Conservation (phyloP, 1,140 invertebrate species). For the Drosophila pruinosa region DNA sequence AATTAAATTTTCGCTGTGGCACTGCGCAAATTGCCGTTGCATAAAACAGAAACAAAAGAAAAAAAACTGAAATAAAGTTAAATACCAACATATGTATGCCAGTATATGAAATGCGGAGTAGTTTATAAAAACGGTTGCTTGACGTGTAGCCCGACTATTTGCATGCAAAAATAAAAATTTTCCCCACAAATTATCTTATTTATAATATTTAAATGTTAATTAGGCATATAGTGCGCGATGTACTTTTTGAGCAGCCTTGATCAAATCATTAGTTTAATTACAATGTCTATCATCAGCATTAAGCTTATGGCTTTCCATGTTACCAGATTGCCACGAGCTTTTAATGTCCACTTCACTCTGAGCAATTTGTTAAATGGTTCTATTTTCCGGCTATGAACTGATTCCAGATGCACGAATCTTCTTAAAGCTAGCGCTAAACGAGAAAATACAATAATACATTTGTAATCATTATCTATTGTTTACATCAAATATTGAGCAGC, state of each 20-base stretch:
- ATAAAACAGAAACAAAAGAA: constrained; percentile 23
- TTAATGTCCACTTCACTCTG: constrained; percentile 53
- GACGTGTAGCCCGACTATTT: background rate
- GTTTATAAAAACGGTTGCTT: background rate
- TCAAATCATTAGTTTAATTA: constrained; percentile 3
- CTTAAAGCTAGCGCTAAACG: background rate
- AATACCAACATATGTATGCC: background rate
- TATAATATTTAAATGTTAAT: background rate
- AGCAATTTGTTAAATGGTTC: background rate
- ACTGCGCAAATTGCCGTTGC: constrained; percentile 54
- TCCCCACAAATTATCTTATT: background rate
- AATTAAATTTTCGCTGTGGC: constrained; percentile 61
- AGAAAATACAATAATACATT: constrained; percentile 53
- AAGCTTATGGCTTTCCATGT: constrained; percentile 57
- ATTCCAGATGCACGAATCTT: constrained; percentile 33
- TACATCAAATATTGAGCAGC: constrained; percentile 3
- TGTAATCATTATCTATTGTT: constrained; percentile 52
- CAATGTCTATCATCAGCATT: constrained; percentile 62
- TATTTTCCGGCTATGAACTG: constrained; percentile 18
- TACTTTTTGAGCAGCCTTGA: background rate
- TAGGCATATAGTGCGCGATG: background rate
- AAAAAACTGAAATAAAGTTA: constrained; percentile 12
- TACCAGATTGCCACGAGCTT: constrained; percentile 67
- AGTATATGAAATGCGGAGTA: too few species aligned
- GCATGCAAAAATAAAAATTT: background rate